Base-by-base conservation (phyloP, 2,888 invertebrate species). In the Argyresthia goedartella region DNA sequence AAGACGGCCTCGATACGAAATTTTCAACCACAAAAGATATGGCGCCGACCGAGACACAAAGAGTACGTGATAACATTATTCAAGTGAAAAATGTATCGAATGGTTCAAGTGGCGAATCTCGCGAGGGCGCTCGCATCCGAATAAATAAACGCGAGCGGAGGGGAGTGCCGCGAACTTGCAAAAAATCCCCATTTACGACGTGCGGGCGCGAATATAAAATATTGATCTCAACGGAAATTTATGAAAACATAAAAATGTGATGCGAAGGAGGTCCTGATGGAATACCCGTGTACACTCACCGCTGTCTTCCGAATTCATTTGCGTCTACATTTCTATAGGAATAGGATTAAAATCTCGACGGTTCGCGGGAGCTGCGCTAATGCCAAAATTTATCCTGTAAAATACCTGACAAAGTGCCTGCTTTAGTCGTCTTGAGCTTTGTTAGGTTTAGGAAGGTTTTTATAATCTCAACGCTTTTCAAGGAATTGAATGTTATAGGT, bases 231-330 rank as follows among this genome's bases (percentile, higher is more conserved):
- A 67, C 66, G 74, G 69, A 74, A 80, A 82, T 82, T 81, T 84
- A 81, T 82, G 81, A 81, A 84, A 82, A 81, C 78, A 76, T 81
- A 81, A 81, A 81, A 82, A 76, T 66, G 69, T 64, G 66, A 76
- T 78, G 78, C 66, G 73, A 73, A 73, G 63, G 58, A 56, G 59
- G 49, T 47, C 66, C 69, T 75, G 76, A 76, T 76, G 76, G 75
- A 76, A 76, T 72, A 76, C 67, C 64, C 73, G 62, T 72, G 76
- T 75, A 67, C 39, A 45, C 60, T 63, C 58, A 57, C 59, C 57
- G 62, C 61, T 61, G 63, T 63, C 66, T 65, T 42, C 51, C 11
- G 46, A 50, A 50, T 44, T 48, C 51, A 50, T 49, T 49, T 46
- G 59, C 60, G 58, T 58, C 61, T 59, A 55, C 60, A 57, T 58